Base-by-base conservation (phyloP, 2,113 vertebrate genomes). In the Oreochromis niloticus region DNA sequence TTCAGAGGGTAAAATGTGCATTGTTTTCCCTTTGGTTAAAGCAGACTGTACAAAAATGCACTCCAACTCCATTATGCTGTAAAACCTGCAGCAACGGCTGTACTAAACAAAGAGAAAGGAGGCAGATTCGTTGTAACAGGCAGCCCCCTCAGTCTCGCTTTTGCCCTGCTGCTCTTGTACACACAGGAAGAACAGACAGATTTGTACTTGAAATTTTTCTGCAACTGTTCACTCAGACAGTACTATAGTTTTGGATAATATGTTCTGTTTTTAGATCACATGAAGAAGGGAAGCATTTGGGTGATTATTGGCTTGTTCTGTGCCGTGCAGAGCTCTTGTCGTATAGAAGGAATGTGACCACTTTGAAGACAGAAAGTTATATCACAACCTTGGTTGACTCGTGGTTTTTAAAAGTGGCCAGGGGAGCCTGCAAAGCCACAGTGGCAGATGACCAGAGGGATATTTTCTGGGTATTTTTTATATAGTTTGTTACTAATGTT, bases 91-190 rank as follows among this genome's bases (percentile, higher is more conserved):
- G 52, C 56, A 41, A 11, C 13, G 1, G 19, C 80, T 54, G 79
- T 41, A 56, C 87, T 85, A 50, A 83, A 89, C 22, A 84, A 84
- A 82, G 85, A 61, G 46, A 39, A 39, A 83, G 41, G 81, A 91
- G 68, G 83, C 71, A 54, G 87, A 34, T 80, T 71, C 19, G 13
- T 16, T 82, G 88, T 83, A 87, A 61, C 55, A 32, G 36, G 71
- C 85, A 68, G 87, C 92, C 87, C 71, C 81, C 89, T 80, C 92
- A 86, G 39, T 85, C 81, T 90, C 85, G 84, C 78, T 86, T 39
- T n/a, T 63, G 56, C 82, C 83, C 83, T 59, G 36, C 56, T 61
- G 68, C 9, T 81, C 9, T 34, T 46, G 34, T 17, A 43, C 63
- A 50, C 66, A 80, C 61, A 50, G 46, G 55, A 57, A 24, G 56